Percentiles rank a stretch among this genome's conserved stretches.
Evolutionary conservation across 2,113 vertebrate species (phyloP).

Genomic region (Paradoxurus hermaphroditus): DNA sequence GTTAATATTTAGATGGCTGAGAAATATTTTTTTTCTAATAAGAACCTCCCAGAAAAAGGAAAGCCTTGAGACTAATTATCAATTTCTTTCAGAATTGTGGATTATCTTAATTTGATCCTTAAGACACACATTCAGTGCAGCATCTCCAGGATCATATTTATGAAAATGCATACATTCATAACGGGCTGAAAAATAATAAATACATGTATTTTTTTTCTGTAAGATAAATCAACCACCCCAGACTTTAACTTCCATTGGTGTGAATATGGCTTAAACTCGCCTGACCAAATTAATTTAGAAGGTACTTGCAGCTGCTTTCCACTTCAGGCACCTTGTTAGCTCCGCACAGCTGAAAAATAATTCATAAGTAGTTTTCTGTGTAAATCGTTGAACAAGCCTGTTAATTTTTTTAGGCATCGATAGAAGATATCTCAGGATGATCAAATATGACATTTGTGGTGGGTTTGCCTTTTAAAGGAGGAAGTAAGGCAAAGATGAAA

Average conservation of each 20-base stretch:
- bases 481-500: conserved; percentile 42
- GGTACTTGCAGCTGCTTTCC: conserved; percentile 10
- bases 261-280: neutral
- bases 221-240: neutral
- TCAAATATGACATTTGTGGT: conserved; percentile 25
- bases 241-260: neutral
- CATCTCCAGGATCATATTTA: neutral
- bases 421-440: neutral
- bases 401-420: neutral
- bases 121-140: neutral
- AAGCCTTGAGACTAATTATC: neutral
- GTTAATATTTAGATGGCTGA: neutral
- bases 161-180: conserved; percentile 5
- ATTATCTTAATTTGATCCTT: conserved; percentile 32
- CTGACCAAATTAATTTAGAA: neutral
- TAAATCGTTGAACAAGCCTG: conserved; percentile 42
- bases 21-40: neutral
- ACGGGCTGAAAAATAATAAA: neutral
- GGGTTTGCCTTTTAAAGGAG: conserved; percentile 53
- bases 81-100: conserved; percentile 39
- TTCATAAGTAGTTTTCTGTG: conserved; percentile 12
- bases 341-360: conserved; percentile 42
- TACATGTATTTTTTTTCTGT: neutral
- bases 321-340: neutral
- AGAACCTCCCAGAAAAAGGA: conserved; percentile 1